A percentile compares a stretch with the other conserved stretches of the same genome.
These are phyloP conservation scores for Phoenicopterus ruber DNA, from an alignment of 2,113 vertebrate genomes.

Conservation along the genomic window DNA sequence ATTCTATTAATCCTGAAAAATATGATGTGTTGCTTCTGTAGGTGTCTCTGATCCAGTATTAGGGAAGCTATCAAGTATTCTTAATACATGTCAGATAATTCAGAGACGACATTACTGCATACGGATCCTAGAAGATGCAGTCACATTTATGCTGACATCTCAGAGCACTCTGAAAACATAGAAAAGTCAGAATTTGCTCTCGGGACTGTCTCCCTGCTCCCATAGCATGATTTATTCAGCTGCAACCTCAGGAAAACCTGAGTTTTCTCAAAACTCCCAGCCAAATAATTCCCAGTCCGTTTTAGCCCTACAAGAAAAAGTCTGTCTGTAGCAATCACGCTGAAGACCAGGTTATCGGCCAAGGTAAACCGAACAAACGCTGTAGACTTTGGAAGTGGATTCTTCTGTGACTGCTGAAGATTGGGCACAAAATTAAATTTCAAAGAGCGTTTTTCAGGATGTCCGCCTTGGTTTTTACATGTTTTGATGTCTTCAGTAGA, in stretches of 20 bases:
- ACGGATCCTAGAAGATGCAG: background rate
- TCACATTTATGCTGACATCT: fast-evolving
- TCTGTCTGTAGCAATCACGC: background rate
- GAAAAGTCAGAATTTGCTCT: background rate
- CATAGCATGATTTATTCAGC: background rate
- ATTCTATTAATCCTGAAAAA: background rate
- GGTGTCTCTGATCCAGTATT: background rate
- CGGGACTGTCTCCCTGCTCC: background rate
- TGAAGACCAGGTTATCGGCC: background rate
- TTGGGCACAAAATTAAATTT: background rate
- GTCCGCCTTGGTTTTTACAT: background rate
- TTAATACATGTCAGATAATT: background rate
- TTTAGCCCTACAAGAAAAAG: background rate
- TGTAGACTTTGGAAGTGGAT: background rate
- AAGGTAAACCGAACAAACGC: background rate
- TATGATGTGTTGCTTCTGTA: background rate
- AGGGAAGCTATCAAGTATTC: background rate
- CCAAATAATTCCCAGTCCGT: background rate
- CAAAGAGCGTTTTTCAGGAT: background rate
- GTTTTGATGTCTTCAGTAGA: background rate
- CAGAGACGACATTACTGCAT: background rate
- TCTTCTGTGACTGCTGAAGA: background rate
- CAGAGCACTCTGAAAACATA: background rate
- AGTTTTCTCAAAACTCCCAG: background rate
- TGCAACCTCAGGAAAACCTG: background rate